Percentiles rank a stretch among this genome's conserved stretches.
These are phyloP conservation scores for Eulithis testata DNA, from an alignment of 2,888 invertebrate genomes.

Conservation along the genomic window DNA sequence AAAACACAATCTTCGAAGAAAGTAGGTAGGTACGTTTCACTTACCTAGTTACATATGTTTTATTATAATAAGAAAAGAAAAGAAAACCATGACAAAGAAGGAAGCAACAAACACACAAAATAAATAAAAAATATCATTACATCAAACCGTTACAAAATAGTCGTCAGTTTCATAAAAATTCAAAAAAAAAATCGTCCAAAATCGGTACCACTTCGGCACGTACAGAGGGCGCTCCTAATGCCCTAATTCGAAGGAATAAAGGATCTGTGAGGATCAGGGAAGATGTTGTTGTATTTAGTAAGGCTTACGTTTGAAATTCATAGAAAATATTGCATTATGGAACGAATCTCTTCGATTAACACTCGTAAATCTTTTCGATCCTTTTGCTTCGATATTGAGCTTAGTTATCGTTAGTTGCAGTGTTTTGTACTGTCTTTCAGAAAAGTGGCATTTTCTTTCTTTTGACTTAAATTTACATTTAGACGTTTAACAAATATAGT, in stretches of 20 bases:
- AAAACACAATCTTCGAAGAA: no score
- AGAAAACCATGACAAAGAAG: no score
- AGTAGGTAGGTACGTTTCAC: no score
- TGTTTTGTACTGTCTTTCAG: no score
- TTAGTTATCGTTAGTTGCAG: not conserved
- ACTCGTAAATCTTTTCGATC: conserved; percentile 22
- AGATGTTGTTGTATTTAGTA: conserved; percentile 43
- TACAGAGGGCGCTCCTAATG: conserved; percentile 38
- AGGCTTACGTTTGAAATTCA: conserved; percentile 37
- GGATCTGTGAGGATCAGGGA: conserved; percentile 38
- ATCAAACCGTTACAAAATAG: conserved; percentile 18
- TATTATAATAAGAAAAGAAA: no score
- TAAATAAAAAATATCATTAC: conserved; percentile 25
- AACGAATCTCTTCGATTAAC: conserved; percentile 33
- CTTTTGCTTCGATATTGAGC: not conserved
- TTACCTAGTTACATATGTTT: no score
- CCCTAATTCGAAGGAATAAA: conserved; percentile 41
- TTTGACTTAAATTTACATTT: no score
- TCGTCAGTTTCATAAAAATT: conserved; percentile 14
- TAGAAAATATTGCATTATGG: conserved; percentile 43
- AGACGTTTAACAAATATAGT: no score
- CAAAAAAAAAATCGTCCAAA: conserved; percentile 35
- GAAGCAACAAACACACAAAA: not conserved
- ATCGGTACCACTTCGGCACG: conserved; percentile 41
- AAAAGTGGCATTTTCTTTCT: no score